Percentiles rank a stretch among this genome's conserved stretches.
These are phyloP conservation scores for Pristiophorus japonicus DNA, from an alignment of 2,113 vertebrate genomes.

Conservation along the genomic window DNA sequence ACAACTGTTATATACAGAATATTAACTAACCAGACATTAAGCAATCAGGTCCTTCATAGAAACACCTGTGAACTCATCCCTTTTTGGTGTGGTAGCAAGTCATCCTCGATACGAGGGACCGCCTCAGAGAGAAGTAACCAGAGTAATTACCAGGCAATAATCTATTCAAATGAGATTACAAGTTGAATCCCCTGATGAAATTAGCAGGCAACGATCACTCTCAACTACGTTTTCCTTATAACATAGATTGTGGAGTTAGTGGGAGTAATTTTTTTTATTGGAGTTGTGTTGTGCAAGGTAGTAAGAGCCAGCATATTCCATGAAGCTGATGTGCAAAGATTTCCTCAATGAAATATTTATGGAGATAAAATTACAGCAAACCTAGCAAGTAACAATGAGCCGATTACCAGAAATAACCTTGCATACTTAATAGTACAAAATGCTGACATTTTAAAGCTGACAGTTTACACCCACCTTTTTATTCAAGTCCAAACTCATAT, in stretches of 20 bases:
- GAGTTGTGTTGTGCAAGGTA: not conserved
- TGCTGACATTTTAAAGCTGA: not conserved
- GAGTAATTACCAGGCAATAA: not conserved
- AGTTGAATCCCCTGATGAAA: not conserved
- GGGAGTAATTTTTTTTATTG: not conserved
- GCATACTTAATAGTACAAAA: not conserved
- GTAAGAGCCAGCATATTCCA: not conserved
- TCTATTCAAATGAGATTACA: not conserved
- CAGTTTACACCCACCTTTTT: slow-evolving; percentile 51
- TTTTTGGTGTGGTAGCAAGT: too few relatives aligned
- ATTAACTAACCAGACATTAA: not conserved
- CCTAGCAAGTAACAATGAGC: not conserved
- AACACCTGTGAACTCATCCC: too few relatives aligned
- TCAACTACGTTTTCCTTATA: not conserved
- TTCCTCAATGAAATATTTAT: not conserved
- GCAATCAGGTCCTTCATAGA: too few relatives aligned
- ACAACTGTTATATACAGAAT: not conserved
- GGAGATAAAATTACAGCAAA: not conserved
- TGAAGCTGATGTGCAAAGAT: not conserved
- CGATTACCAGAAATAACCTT: not conserved
- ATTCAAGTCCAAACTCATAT: slow-evolving; percentile 61
- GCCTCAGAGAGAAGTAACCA: too few relatives aligned
- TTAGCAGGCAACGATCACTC: not conserved
- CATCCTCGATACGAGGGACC: too few relatives aligned
- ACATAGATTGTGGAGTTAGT: not conserved